Evolutionary conservation across 2,113 vertebrate species (phyloP).

Genomic region (Myrmecophaga tridactyla): DNA sequence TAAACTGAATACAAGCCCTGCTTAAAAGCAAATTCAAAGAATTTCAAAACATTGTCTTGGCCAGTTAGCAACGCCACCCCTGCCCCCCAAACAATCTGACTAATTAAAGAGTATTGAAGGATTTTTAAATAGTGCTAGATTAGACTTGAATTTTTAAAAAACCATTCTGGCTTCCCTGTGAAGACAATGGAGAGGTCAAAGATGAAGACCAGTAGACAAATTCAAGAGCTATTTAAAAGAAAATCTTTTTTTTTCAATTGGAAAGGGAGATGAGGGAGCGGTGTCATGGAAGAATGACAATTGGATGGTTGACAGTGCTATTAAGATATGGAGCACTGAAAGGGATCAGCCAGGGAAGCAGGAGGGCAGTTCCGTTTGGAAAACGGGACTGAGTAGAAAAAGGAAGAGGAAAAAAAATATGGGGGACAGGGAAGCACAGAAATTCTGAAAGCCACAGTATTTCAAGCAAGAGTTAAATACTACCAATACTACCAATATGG

Average conservation of each 20-base stretch:
- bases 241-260: not conserved
- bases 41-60: not conserved
- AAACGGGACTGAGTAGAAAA: not conserved
- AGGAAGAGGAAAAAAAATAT: not conserved
- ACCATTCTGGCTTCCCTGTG: not conserved
- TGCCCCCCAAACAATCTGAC: not conserved
- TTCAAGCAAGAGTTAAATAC: not conserved
- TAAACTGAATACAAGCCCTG: not conserved
- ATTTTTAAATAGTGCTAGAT: not conserved
- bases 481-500: not conserved
- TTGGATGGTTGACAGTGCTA: not conserved
- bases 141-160: not conserved
- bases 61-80: not conserved
- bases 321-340: not conserved
- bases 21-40: not conserved
- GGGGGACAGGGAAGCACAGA: not conserved
- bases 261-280: not conserved
- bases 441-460: not conserved
- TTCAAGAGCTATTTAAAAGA: not conserved
- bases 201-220: not conserved
- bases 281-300: not conserved
- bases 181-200: not conserved
- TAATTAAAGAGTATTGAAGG: not conserved
- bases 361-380: not conserved
- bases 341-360: not conserved